A percentile compares a stretch with the other conserved stretches of the same genome.
Conservation (phyloP, 2,888 invertebrate genomes). For the Nymphalis c-album region DNA sequence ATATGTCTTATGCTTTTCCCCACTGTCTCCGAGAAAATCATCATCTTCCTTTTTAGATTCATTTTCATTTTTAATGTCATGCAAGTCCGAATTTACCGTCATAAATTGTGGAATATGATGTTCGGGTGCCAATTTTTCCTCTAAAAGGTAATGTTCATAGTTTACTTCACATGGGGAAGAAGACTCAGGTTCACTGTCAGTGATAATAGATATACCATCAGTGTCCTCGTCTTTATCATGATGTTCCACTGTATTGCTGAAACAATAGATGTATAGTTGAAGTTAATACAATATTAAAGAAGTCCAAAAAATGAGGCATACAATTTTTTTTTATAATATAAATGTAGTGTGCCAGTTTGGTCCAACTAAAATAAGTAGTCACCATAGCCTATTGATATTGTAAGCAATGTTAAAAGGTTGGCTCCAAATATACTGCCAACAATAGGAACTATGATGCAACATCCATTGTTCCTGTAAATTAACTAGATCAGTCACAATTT, state of each 20-base stretch:
- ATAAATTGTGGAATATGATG: conserved; percentile 46
- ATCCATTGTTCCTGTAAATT: no score
- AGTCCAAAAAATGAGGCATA: no score
- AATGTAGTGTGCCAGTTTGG: no score
- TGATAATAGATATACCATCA: conserved; percentile 78
- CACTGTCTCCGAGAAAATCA: conserved; percentile 60
- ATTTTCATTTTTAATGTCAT: conserved; percentile 44
- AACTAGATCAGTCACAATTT: no score
- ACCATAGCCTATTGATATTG: no score
- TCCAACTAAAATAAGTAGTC: no score
- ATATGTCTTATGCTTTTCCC: conserved; percentile 70
- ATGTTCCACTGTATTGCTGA: conserved; percentile 40
- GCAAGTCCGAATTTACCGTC: conserved; percentile 46
- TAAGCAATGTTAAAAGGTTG: no score
- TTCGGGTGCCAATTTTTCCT: conserved; percentile 52
- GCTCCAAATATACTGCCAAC: no score
- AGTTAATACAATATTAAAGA: background rate
- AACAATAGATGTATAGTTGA: background rate
- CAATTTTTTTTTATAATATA: no score
- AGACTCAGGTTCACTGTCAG: conserved; percentile 72
- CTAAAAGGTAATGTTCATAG: conserved; percentile 47
- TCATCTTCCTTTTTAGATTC: conserved; percentile 55
- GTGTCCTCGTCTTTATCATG: conserved; percentile 76
- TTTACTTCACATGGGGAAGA: conserved; percentile 52
- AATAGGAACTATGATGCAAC: no score